A percentile compares a stretch with the other conserved stretches of the same genome.
Conservation (phyloP, 2,888 invertebrate species). For the Heteromurus nitidus region DNA sequence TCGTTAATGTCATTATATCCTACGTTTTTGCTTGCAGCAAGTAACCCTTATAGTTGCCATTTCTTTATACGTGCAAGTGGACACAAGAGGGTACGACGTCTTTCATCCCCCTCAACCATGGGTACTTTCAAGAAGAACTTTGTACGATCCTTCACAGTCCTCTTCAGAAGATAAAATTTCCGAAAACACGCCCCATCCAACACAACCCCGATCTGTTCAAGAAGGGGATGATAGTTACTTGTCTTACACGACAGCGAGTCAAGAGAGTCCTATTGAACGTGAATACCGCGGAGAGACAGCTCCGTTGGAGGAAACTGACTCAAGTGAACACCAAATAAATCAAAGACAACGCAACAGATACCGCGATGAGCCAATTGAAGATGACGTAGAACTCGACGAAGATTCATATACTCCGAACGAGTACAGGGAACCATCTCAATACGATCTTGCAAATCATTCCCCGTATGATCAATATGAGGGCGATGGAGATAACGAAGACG, state of each 20-base stretch:
- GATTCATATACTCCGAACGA: constrained; percentile 30
- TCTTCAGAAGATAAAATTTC: not conserved
- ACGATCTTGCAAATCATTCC: constrained; percentile 40
- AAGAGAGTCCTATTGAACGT: constrained; percentile 19
- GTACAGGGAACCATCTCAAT: constrained; percentile 8
- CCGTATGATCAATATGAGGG: constrained; percentile 41
- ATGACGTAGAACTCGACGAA: constrained; percentile 31
- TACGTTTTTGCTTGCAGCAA: constrained; percentile 23
- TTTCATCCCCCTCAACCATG: constrained; percentile 53
- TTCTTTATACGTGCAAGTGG: constrained; percentile 51
- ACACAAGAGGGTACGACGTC: constrained; percentile 34
- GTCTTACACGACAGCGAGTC: constrained; percentile 24
- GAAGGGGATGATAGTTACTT: constrained; percentile 22
- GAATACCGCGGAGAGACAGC: constrained; percentile 25
- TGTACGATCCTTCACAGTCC: constrained; percentile 4
- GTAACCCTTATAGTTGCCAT: constrained; percentile 37
- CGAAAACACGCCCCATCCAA: not conserved
- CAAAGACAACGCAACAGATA: constrained; percentile 40
- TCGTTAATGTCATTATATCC: not conserved
- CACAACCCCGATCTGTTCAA: constrained; percentile 1
- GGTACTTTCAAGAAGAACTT: constrained; percentile 46
- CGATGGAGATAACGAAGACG: constrained; percentile 6
- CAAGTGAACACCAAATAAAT: constrained; percentile 17
- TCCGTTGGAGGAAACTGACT: constrained; percentile 1
- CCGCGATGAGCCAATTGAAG: constrained; percentile 47